These are phyloP conservation scores for Agrilus biguttatus DNA, from an alignment of 2,888 invertebrate species.

Conservation along the genomic window DNA sequence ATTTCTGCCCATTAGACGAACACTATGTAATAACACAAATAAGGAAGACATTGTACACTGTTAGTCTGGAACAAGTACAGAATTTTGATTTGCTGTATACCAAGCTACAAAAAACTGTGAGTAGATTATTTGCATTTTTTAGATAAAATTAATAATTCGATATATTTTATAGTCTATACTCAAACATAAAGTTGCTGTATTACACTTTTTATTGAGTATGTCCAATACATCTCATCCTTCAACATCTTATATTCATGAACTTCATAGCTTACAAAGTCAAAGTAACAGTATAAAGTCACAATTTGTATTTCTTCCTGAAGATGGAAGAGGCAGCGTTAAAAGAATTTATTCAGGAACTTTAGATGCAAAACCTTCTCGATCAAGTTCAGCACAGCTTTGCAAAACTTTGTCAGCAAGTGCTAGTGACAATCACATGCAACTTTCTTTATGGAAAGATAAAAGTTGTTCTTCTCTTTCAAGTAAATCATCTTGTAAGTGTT, in stretches of 20 bases:
- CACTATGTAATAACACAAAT: conserved; percentile 16
- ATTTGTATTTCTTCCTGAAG: conserved; percentile 14
- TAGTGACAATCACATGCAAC: too few relatives aligned
- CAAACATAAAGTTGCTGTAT: conserved; percentile 19
- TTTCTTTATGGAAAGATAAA: too few relatives aligned
- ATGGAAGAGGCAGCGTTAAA: conserved; percentile 18
- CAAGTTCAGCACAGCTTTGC: conserved; percentile 11
- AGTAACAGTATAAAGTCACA: conserved; percentile 13
- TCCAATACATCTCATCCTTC: conserved; percentile 9
- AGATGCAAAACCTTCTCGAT: conserved; percentile 5
- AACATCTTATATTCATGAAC: conserved; percentile 12
- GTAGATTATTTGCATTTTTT: conserved; percentile 4
- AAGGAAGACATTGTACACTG: conserved; percentile 10
- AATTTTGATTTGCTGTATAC: conserved; percentile 24
- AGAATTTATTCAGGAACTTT: conserved; percentile 6
- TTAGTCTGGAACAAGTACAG: conserved; percentile 11
- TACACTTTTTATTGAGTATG: conserved; percentile 21
- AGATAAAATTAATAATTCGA: conserved; percentile 1
- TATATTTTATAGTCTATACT: conserved; percentile 17
- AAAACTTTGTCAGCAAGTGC: background rate
- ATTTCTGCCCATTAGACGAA: conserved; percentile 13
- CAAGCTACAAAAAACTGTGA: conserved; percentile 23
- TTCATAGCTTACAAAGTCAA: conserved; percentile 17
- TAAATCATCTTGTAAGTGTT: conserved; percentile 1
- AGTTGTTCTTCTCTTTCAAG: too few relatives aligned